Percentiles rank a stretch among this genome's conserved stretches.
These are phyloP conservation scores for Hoplodrina blanda DNA, from an alignment of 2,888 invertebrate species.

Conservation along the genomic window DNA sequence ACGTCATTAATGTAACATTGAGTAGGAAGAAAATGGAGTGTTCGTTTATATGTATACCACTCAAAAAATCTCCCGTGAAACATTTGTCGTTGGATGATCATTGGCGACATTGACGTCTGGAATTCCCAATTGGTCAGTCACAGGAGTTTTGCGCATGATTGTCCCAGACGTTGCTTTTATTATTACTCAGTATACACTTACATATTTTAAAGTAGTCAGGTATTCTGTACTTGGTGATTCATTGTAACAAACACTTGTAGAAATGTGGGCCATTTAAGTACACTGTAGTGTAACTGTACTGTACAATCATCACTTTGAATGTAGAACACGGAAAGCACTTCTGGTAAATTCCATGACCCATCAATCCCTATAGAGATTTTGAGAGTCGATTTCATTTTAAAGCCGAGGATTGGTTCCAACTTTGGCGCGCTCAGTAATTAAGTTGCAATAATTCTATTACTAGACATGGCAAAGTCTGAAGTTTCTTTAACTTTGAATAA, in stretches of 20 bases:
- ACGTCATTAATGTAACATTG: conserved; percentile 13
- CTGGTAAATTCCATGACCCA: conserved; percentile 9
- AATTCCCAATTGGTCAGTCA: conserved; percentile 2
- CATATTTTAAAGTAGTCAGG: conserved; percentile 5
- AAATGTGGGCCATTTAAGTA: conserved; percentile 48
- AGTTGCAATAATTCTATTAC: conserved; percentile 42
- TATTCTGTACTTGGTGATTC: conserved; percentile 32
- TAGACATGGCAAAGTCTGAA: conserved; percentile 30
- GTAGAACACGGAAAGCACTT: conserved; percentile 43
- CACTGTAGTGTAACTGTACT: conserved; percentile 28
- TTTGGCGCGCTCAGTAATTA: conserved; percentile 29
- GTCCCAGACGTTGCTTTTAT: conserved; percentile 5
- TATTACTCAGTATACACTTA: conserved; percentile 11
- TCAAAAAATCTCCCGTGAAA: background rate
- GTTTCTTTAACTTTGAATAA: conserved; percentile 35
- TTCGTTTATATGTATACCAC: conserved; percentile 1
- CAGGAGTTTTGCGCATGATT: background rate
- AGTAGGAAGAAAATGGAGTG: conserved; percentile 1
- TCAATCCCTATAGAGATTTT: conserved; percentile 25
- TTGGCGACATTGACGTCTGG: background rate
- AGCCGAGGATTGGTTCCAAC: conserved; percentile 14
- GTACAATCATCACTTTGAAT: conserved; percentile 38
- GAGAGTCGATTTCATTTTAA: conserved; percentile 31
- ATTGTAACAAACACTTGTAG: conserved; percentile 35
- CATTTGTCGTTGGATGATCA: background rate